Evolutionary conservation across 2,888 invertebrate species (phyloP), one percentile per base, ranked within the genome.

Genomic region (Tipula confusa): DNA sequence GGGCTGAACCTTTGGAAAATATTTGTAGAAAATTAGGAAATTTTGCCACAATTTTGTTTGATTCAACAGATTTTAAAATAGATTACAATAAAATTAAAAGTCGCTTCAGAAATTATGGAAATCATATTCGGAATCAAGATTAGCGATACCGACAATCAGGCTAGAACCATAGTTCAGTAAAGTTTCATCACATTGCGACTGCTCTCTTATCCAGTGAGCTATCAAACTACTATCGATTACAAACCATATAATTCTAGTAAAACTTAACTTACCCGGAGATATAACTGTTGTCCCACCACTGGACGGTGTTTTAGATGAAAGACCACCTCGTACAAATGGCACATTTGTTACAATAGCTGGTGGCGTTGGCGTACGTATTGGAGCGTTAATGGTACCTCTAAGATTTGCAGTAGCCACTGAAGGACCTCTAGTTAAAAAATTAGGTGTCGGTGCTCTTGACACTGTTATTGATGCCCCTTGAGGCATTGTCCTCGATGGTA

Each of bases 381-480:
- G 89, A 0, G 88, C 87, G 0, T 88, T 87, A 11, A 89, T 84
- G 5, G 83, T 15, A 5, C 36, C 84, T 7, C 89, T 87, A 84
- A 89, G 89, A 1, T 87, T 87, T 2, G 87, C 88, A 83, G 88
- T 90, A 0, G 89, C 88, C 15, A 88, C 88, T 0, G 89, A 88
- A 7, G 84, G 84, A 5, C 88, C 89, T 13, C 87, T 87, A 84
- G 89, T 87, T 6, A 90, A 86, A 0, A 89, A 85, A 85, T 88
- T 88, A 83, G 89, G 88, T 0, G 89, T 88, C 1, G 88, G 87
- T 6, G 90, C 88, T 5, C 90, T 86, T 0, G 89, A 88, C 1
- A 90, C 89, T 0, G 90, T 90, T 3, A 90, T 90, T 0, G 90
- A 89, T n/a, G 89, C 88, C n/a, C 89, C 88, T 84, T 89, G 89